Evolutionary conservation across 2,113 vertebrate genomes (phyloP), one percentile per base, ranked within the genome.

Genomic region (Corynorhinus townsendii): DNA sequence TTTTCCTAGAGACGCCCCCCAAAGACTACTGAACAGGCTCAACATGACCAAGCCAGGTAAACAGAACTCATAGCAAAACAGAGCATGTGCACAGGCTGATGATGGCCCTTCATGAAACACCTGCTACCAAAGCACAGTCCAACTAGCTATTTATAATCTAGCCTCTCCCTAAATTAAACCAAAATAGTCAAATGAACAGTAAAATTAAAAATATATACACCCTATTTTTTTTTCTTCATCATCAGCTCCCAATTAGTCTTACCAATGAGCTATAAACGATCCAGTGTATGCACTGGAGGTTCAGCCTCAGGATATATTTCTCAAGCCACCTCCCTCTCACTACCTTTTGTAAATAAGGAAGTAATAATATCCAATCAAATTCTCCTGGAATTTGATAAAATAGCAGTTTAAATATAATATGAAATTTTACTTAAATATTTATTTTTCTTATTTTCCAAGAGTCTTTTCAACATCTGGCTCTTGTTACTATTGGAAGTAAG

Each of bases 401-500:
- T 11, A 35, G 20, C n/a, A 9, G 26, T 38, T 85, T 56, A 85
- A 93, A 81, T 40, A 80, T 22, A 10, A 91, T 91, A 62, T 40
- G 59, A 5, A 72, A 24, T 75, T 94, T 92, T 71, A 64, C 20
- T 71, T 85, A 86, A 59, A 79, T 79, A 79, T 79, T 92, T 68
- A 30, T n/a, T 79, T 80, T 86, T 71, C 54, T 79, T 82, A 20
- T 33, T 93, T 87, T 72, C 47, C 35, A 89, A 20, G 35, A 71
- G 62, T 90, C 49, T 76, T 87, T 79, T 85, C 64, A 91, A 62
- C 35, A 86, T 17, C 54, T 92, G 43, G 52, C 14, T 77, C 45
- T 92, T 71, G 33, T 38, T 86, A 30, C 59, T 82, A 11, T 40
- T 45, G 26, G 16, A 14, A 90, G 75, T 90, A 80, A 76, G 49